These are phyloP conservation scores for Bostrychus sinensis DNA, from an alignment of 2,113 vertebrate species.

Conservation along the genomic window DNA sequence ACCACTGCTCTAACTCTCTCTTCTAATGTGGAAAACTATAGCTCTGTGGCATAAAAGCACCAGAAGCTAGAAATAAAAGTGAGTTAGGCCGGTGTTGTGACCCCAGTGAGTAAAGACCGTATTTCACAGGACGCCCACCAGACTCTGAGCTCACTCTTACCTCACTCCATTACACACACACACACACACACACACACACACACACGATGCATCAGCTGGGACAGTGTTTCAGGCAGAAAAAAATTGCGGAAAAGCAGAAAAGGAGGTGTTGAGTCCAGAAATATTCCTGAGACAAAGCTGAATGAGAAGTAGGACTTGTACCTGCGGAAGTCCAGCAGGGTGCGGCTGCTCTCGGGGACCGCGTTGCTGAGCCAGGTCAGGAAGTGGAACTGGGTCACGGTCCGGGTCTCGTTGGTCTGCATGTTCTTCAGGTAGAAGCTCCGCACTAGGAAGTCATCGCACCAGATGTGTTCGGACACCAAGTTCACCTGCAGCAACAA, in stretches of 20 bases:
- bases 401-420: conserved; percentile 92
- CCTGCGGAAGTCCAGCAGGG: conserved; percentile 98
- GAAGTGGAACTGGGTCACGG: conserved; percentile 98
- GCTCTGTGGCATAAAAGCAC: neutral
- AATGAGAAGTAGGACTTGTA: too few relatives aligned
- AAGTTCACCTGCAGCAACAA: conserved; percentile 86
- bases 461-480: conserved; percentile 98
- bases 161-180: neutral
- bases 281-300: too few relatives aligned
- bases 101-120: conserved; percentile 55
- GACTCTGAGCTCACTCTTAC: conserved; percentile 27
- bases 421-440: conserved; percentile 99
- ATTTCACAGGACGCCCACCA: conserved; percentile 55
- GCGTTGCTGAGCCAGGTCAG: conserved; percentile 93
- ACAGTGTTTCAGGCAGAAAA: too few relatives aligned
- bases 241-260: too few relatives aligned
- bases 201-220: too few relatives aligned
- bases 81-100: conserved; percentile 48
- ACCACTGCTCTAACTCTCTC: too few relatives aligned
- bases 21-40: conserved; percentile 20
- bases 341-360: conserved; percentile 88
- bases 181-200: too few relatives aligned
- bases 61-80: conserved; percentile 59
- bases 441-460: conserved; percentile 96
- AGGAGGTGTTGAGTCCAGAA: too few relatives aligned